Evolutionary conservation across 2,797 vertebrate genomes (phyloP).

Genomic region (Rhinoraja longicauda): DNA sequence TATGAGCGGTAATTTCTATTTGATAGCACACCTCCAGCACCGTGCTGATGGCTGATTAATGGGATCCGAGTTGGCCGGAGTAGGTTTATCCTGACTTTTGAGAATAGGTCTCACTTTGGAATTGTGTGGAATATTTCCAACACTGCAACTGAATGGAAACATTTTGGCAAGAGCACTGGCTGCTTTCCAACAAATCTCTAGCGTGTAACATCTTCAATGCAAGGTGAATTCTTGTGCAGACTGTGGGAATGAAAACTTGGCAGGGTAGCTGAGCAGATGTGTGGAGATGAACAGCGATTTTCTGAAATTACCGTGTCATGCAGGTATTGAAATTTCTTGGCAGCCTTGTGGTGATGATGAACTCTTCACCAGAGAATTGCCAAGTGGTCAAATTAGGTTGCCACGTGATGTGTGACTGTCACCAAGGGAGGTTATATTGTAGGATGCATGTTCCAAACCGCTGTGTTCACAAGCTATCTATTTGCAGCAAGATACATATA

Average conservation of each 20-base stretch:
- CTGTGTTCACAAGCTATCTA: neutral
- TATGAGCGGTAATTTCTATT: no score
- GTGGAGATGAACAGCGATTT: slow-evolving; percentile 7
- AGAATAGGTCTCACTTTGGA: no score
- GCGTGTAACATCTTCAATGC: no score
- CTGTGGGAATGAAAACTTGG: slow-evolving; percentile 15
- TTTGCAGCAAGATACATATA: no score
- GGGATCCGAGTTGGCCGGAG: no score
- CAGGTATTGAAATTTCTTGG: neutral
- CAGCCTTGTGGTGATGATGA: neutral
- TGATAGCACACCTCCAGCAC: no score
- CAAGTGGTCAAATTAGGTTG: slow-evolving; percentile 18
- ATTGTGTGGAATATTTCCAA: no score
- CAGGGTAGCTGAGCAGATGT: neutral
- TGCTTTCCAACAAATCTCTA: neutral
- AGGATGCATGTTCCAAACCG: neutral
- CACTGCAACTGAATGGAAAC: no score
- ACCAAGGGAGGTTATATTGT: neutral
- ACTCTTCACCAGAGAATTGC: slow-evolving; percentile 2
- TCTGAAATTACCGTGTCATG: neutral
- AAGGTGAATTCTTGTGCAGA: neutral
- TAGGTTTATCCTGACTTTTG: no score
- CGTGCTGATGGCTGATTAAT: no score
- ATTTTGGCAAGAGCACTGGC: no score
- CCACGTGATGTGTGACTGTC: neutral